Evolutionary conservation across 2,888 invertebrate species (phyloP).

Genomic region (Xylota sylvarum): DNA sequence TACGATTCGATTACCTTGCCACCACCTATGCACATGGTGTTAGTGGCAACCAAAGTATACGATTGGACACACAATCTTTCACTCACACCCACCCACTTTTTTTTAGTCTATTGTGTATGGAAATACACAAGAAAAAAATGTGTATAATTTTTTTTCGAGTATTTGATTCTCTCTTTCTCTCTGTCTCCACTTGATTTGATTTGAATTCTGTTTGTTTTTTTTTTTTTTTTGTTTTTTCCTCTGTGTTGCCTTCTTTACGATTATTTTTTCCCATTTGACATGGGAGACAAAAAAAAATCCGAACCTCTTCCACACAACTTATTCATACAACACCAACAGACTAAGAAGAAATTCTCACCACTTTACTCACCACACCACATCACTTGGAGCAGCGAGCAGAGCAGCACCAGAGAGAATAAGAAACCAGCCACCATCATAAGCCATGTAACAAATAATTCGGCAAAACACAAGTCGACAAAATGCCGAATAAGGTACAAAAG

Average conservation of each 20-base stretch:
- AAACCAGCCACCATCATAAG: conserved; percentile 1
- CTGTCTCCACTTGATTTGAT: conserved; percentile 76
- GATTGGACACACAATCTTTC: conserved; percentile 75
- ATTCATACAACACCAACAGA: background rate
- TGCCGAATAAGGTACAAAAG: conserved; percentile 61
- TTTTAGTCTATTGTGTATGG: conserved; percentile 74
- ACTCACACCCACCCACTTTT: conserved; percentile 78
- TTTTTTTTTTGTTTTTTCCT: conserved; percentile 67
- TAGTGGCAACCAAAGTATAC: conserved; percentile 77
- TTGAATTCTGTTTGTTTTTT: conserved; percentile 72
- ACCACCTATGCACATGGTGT: conserved; percentile 77
- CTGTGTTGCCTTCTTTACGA: conserved; percentile 40
- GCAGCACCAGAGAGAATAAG: conserved; percentile 26
- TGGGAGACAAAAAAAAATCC: conserved; percentile 29
- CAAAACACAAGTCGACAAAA: conserved; percentile 59
- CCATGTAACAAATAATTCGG: conserved; percentile 59
- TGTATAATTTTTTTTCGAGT: conserved; percentile 64
- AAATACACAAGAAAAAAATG: conserved; percentile 64
- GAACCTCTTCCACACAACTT: conserved; percentile 22
- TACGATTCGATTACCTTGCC: conserved; percentile 77
- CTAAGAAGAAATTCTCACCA: conserved; percentile 63
- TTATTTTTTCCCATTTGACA: conserved; percentile 60
- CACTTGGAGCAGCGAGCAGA: conserved; percentile 20
- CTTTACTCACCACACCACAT: conserved; percentile 40
- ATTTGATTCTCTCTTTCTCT: conserved; percentile 76